A percentile compares a stretch with the other conserved stretches of the same genome.
phyloP scores from a whole-genome alignment of 2,797 vertebrate genomes.

The Pogonophryne albipinna region DNA sequence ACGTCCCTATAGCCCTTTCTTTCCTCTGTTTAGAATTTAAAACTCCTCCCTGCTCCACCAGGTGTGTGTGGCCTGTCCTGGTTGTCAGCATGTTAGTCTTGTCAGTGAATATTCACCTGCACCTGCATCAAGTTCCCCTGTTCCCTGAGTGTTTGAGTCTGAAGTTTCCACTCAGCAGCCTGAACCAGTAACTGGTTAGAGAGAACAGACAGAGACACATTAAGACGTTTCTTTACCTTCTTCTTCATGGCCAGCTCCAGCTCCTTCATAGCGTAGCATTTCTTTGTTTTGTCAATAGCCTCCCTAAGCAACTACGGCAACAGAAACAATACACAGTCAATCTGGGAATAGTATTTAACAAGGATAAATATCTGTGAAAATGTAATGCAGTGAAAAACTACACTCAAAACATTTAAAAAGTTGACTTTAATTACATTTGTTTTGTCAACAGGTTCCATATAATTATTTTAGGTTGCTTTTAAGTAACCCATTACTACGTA shows the following conservation, averaged over 20 bases:
- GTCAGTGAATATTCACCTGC: constrained; percentile 89
- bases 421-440: too few species aligned
- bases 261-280: constrained; percentile 83
- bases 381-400: too few species aligned
- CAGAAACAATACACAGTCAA: constrained; percentile 77
- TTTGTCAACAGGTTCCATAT: too few species aligned
- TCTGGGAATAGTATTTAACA: not conserved
- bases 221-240: constrained; percentile 72
- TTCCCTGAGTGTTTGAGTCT: constrained; percentile 93
- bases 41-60: not conserved
- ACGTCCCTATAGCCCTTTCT: too few species aligned
- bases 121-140: constrained; percentile 94
- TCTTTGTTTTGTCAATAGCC: constrained; percentile 87
- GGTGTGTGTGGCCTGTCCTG: constrained; percentile 30
- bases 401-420: too few species aligned
- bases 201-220: constrained; percentile 70
- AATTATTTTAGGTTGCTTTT: too few species aligned
- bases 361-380: not conserved
- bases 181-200: constrained; percentile 94
- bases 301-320: constrained; percentile 84
- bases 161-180: constrained; percentile 98
- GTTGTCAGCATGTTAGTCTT: constrained; percentile 14
- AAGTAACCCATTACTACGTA: too few species aligned
- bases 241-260: constrained; percentile 86
- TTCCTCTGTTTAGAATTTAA: not conserved